Evolutionary conservation across 2,113 vertebrate species (phyloP).

Genomic region (Ceyx margarethae): DNA sequence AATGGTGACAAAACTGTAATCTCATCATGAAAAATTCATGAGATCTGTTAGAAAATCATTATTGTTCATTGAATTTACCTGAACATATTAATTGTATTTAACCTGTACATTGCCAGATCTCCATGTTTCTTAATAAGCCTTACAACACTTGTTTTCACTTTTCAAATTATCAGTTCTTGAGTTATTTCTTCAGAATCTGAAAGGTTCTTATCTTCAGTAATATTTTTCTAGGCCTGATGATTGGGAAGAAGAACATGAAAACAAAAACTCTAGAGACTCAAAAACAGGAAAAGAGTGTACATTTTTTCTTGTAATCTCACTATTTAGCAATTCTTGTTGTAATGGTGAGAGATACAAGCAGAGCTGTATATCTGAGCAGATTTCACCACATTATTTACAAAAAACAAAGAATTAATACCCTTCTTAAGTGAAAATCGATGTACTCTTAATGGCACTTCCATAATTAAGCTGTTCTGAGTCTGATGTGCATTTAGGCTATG

Average conservation of each 20-base stretch:
- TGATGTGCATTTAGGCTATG: neutral
- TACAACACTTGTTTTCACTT: neutral
- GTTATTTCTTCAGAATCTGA: neutral
- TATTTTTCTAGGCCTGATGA: neutral
- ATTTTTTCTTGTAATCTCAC: neutral
- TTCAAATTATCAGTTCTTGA: neutral
- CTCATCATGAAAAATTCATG: neutral
- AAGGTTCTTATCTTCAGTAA: neutral
- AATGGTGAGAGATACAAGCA: neutral
- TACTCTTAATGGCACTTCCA: neutral
- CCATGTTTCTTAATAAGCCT: neutral
- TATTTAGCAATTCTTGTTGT: neutral
- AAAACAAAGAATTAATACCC: neutral
- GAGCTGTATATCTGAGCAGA: neutral
- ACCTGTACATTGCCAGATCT: neutral
- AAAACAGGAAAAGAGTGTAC: neutral
- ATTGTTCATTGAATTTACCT: neutral
- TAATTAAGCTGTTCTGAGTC: conserved; percentile 11
- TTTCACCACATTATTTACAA: neutral
- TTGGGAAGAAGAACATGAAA: neutral
- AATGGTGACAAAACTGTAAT: neutral
- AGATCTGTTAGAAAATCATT: neutral
- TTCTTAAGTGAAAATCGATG: conserved; percentile 33
- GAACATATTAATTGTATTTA: neutral
- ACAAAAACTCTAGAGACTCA: neutral